Evolutionary conservation across 2,888 invertebrate species (phyloP).

Genomic region (Chaetogeoica ovagalla): DNA sequence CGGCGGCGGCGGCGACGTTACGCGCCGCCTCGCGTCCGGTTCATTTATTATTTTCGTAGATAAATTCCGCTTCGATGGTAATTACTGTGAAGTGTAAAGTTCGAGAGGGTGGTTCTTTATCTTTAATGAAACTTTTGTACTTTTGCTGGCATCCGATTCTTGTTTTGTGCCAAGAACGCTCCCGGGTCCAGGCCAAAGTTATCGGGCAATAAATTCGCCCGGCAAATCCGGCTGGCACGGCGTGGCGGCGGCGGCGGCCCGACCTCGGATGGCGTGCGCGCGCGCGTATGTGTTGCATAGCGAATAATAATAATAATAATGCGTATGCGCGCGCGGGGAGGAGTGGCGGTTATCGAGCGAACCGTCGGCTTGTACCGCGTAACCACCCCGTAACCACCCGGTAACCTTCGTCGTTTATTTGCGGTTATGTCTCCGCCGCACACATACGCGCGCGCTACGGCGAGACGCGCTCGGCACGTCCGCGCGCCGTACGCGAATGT

Average conservation of each 20-base stretch:
- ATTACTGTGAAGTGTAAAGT: conserved; percentile 53
- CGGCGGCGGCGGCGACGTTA: too few relatives aligned
- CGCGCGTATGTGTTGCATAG: background rate
- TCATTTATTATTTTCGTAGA: conserved; percentile 51
- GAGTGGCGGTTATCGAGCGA: conserved; percentile 48
- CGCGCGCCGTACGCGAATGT: too few relatives aligned
- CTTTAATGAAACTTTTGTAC: conserved; percentile 53
- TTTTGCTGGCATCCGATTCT: conserved; percentile 53
- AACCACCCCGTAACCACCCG: too few relatives aligned
- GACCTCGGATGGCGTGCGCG: background rate
- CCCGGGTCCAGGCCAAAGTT: conserved; percentile 49
- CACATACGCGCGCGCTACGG: too few relatives aligned
- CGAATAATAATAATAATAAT: too few relatives aligned
- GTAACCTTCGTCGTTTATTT: too few relatives aligned
- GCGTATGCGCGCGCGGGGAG: conserved; percentile 3
- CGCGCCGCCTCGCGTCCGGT: conserved; percentile 16
- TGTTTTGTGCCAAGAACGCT: conserved; percentile 51
- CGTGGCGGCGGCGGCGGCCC: conserved; percentile 31
- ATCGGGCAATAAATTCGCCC: conserved; percentile 52
- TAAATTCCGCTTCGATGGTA: conserved; percentile 52
- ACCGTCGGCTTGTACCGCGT: background rate
- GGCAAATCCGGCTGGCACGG: conserved; percentile 40
- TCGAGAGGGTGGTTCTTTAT: conserved; percentile 52
- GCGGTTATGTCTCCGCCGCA: too few relatives aligned
- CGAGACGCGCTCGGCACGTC: too few relatives aligned